Base-by-base conservation (phyloP, 2,888 invertebrate genomes). In the Bombyx huttoni region DNA sequence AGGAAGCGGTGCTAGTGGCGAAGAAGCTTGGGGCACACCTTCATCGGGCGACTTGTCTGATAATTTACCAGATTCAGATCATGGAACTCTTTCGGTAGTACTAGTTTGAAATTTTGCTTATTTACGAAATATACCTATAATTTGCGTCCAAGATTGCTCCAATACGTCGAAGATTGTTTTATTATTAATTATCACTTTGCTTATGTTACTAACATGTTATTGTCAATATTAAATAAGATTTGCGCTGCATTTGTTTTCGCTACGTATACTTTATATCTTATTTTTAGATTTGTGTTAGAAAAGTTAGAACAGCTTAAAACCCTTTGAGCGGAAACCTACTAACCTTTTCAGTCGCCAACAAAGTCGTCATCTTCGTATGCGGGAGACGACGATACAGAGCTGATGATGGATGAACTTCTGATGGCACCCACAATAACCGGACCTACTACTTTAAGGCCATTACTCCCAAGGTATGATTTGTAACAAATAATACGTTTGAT, bases 1-100 rank as follows among this genome's bases (percentile, higher is more conserved):
- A 68, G 95, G 94, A 0, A 95, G 95, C 48, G 95, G 94, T 0
- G 95, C 94, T 0, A 95, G 95, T 3, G 95, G 95, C 0, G 95
- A 96, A 75, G 96, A 96, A 67, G 93, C 95, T 33, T 96, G 96
- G 96, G 96, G 96, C 0, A 96, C 96, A 0, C 96, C 96, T 5
- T 96, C 95, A 0, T 95, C 95, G 60, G 95, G 95, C 5, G 95
- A 95, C 24, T 91, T 95, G 46, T 92, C 94, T 59, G 95, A 95
- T 62, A 94, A 95, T 58, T 87, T 92, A 9, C 92, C 90, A 3
- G 90, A 92, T 70, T 93, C 92, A 40, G 93, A 93, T 56, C 91
- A 90, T 67, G 92, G 92, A 58, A 91, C 91, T 0, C 79, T 91
- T 60, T 92, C 91, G 80, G 92, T 92, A 80, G 88, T 88, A 51